Evolutionary conservation across 1,140 invertebrate species (phyloP), one percentile per base, ranked within the genome.

Genomic region (Drosophila leontia): DNA sequence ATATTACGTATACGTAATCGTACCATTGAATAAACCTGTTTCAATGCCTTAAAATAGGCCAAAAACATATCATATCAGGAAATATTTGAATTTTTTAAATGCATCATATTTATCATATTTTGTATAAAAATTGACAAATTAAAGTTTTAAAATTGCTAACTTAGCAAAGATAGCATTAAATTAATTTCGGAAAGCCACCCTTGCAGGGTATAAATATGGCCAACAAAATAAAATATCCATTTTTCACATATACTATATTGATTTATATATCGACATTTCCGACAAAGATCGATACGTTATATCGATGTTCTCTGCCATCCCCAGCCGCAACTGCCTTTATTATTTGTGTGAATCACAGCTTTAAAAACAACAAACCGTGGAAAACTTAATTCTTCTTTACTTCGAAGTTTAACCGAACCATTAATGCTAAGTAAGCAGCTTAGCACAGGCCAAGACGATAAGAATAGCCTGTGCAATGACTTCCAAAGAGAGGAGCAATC

Each of bases 261-360:
- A 34, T 34, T 34, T 34, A 34, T 34, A 34, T 34, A 19, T 44
- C 35, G 11, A 37, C 11, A 37, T 9, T 11, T 9, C 3, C n/a
- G 1, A 9, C n/a, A 12, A 45, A 7, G 17, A 45, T 45, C 17
- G 12, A 13, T 23, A 23, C 44, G 19, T 23, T 47, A 23, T 47
- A 48, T 48, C 23, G 45, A 26, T 13, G 15, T 15, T 26, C 1
- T 9, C 12, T 26, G 45, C 23, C 23, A 48, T 26, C 13, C 23
- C 7, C 45, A 48, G 45, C 3, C 13, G 7, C 9, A 47, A 3
- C 47, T 29, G 48, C 26, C 26, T n/a, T 50, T 32, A 11, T 32
- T 12, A 9, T 32, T 50, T n/a, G 15, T 50, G 15, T 50, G 48
- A 50, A 50, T 51, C 50, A 51, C 29, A 7, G n/a, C 50, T 51